Percentiles rank a stretch among this genome's conserved stretches.
These are phyloP conservation scores for Burhinus oedicnemus DNA, from an alignment of 2,113 vertebrate species.

Conservation along the genomic window DNA sequence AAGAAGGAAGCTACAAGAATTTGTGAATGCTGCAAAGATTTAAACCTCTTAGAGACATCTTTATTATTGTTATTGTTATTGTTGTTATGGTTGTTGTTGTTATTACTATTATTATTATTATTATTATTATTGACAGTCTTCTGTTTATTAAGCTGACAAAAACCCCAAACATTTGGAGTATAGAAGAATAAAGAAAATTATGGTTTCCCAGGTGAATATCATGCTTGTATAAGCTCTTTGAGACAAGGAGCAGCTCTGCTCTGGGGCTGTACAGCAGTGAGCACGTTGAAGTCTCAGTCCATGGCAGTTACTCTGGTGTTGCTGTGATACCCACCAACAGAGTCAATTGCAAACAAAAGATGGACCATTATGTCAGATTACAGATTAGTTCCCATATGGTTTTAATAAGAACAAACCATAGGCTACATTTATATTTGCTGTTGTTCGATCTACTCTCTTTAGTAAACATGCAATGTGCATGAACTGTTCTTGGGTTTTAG, in stretches of 20 bases:
- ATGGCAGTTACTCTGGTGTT: neutral
- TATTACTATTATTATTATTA: neutral
- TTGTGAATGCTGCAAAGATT: neutral
- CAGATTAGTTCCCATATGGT: neutral
- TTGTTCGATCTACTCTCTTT: neutral
- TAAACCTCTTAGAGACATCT: neutral
- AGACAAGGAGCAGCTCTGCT: neutral
- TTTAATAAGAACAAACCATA: neutral
- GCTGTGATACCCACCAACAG: neutral
- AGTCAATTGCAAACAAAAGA: neutral
- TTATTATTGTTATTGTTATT: neutral
- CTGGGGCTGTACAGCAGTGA: neutral
- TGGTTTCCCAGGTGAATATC: neutral
- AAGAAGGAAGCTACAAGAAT: neutral
- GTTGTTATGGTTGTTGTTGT: no score
- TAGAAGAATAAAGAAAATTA: neutral
- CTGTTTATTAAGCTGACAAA: neutral
- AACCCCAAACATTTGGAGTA: accelerated
- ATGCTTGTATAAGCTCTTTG: neutral
- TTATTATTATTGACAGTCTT: neutral
- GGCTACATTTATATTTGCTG: neutral
- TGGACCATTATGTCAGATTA: neutral
- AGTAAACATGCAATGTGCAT: neutral
- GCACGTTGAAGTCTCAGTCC: neutral
- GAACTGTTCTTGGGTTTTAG: neutral